Conservation (phyloP, 2,888 invertebrate genomes). For the Nasonia oneida region DNA sequence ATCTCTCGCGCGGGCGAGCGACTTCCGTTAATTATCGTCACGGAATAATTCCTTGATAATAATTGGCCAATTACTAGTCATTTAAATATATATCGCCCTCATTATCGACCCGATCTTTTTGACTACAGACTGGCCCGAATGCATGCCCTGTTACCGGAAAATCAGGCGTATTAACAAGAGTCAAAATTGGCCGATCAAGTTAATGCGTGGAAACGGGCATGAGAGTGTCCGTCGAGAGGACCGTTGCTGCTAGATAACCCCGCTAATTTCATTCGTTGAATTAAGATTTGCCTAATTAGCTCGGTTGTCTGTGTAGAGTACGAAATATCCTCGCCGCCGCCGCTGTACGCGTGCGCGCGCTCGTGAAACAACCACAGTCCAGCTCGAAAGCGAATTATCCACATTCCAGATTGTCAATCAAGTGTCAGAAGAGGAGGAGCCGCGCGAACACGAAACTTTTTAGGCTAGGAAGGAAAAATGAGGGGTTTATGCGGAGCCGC, state of each 20-base stretch:
- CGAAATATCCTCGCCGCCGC: background rate
- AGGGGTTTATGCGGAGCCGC: background rate
- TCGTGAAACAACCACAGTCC: background rate
- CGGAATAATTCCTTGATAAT: background rate
- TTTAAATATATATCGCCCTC: background rate
- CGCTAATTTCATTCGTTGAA: background rate
- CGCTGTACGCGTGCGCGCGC: background rate
- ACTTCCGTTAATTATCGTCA: background rate
- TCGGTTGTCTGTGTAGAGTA: background rate
- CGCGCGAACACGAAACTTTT: slow-evolving; percentile 1
- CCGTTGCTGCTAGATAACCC: background rate
- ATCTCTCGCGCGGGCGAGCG: background rate
- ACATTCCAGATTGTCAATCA: slow-evolving; percentile 2
- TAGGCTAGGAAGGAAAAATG: background rate
- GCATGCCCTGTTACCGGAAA: background rate
- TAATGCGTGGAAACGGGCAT: background rate
- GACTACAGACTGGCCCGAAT: too few relatives aligned
- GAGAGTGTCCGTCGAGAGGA: background rate
- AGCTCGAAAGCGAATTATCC: background rate
- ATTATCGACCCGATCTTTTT: background rate
- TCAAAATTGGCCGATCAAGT: background rate
- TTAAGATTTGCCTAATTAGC: slow-evolving; percentile 13
- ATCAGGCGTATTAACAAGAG: background rate
- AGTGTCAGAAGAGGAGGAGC: slow-evolving; percentile 2
- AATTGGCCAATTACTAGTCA: background rate